Percentiles rank a stretch among this genome's conserved stretches.
Evolutionary conservation across 2,113 vertebrate genomes (phyloP).

Genomic region (Acanthochromis polyacanthus): DNA sequence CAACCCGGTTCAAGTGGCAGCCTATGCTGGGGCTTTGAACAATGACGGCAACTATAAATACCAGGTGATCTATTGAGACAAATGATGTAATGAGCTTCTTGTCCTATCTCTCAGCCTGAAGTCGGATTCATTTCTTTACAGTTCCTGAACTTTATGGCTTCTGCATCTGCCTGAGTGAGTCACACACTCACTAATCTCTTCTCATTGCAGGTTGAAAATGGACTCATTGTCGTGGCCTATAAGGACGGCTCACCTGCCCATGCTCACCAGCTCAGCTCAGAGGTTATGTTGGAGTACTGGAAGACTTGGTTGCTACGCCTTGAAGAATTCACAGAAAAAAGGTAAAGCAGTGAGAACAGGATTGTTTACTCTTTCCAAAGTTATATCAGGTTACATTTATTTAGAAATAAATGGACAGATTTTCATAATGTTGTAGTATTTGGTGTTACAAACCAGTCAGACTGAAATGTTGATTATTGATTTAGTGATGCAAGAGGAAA

Average conservation of each 20-base stretch:
- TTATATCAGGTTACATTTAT: neutral
- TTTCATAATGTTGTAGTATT: no score
- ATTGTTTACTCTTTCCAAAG: neutral
- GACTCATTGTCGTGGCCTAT: constrained; percentile 95
- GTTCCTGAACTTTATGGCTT: no score
- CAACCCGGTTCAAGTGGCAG: constrained; percentile 95
- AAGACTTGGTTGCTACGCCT: constrained; percentile 92
- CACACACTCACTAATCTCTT: neutral
- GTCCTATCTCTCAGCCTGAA: neutral
- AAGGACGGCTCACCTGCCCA: constrained; percentile 94
- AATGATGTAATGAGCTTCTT: neutral
- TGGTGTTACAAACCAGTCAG: no score
- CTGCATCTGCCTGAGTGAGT: neutral
- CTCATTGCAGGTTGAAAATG: constrained; percentile 87
- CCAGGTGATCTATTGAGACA: constrained; percentile 86
- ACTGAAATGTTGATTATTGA: no score
- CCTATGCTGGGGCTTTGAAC: constrained; percentile 94
- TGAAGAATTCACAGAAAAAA: constrained; percentile 87
- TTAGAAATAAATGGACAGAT: neutral
- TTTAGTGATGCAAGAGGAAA: no score
- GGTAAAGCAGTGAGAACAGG: constrained; percentile 20
- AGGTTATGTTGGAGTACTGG: constrained; percentile 90
- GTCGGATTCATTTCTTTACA: neutral
- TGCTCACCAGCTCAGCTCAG: constrained; percentile 86
- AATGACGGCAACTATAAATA: constrained; percentile 92